phyloP scores from a whole-genome alignment of 1,140 invertebrate species.

The Diploscapter pachys region DNA sequence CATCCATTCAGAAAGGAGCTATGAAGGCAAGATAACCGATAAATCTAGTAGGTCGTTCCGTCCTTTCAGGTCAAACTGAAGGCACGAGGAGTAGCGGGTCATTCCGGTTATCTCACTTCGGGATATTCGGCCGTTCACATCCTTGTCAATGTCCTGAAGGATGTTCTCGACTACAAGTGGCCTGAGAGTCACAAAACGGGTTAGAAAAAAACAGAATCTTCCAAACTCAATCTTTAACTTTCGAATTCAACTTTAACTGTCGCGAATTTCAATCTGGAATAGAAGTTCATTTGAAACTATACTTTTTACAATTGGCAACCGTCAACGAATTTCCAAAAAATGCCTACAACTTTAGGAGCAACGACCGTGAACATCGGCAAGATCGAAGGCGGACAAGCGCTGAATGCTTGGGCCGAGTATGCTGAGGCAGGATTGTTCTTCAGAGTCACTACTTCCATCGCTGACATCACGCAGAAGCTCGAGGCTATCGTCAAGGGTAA shows the following conservation, averaged over 20 bases:
- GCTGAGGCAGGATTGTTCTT: slow-evolving; percentile 38
- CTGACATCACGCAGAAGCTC: slow-evolving; percentile 29
- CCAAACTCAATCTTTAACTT: too few relatives aligned
- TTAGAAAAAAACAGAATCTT: too few relatives aligned
- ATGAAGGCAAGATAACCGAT: slow-evolving; percentile 34
- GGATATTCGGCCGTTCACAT: slow-evolving; percentile 45
- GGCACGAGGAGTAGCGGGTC: slow-evolving; percentile 42
- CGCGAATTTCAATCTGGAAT: too few relatives aligned
- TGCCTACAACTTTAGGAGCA: slow-evolving; percentile 21
- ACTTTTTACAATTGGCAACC: too few relatives aligned
- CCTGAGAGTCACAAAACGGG: slow-evolving; percentile 1
- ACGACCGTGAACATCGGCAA: slow-evolving; percentile 47
- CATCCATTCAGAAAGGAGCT: slow-evolving; percentile 47
- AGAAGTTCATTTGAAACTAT: too few relatives aligned
- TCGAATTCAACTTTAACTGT: too few relatives aligned
- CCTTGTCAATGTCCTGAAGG: slow-evolving; percentile 43
- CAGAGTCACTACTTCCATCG: slow-evolving; percentile 38
- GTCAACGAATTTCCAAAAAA: too few relatives aligned
- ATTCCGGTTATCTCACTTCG: slow-evolving; percentile 47
- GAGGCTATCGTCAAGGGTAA: slow-evolving; percentile 27
- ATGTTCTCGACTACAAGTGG: slow-evolving; percentile 38
- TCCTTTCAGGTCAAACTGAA: slow-evolving; percentile 26
- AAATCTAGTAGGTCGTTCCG: not conserved
- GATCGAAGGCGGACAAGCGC: slow-evolving; percentile 45
- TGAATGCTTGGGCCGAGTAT: slow-evolving; percentile 39